phyloP scores from a whole-genome alignment of 2,888 invertebrate species.

The Rhingia rostrata region DNA sequence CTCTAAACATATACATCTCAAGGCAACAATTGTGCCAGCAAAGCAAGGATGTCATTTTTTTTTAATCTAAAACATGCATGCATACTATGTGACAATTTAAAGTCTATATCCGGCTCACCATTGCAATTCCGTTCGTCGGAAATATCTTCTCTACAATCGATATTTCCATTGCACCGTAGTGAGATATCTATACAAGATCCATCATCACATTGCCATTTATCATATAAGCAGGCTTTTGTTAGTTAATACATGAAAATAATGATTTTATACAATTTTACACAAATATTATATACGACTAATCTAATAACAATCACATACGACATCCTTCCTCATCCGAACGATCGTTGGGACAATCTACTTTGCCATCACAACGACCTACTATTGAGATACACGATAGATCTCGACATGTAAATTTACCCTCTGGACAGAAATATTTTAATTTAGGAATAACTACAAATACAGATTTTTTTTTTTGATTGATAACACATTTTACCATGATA shows the following conservation, averaged over 20 bases:
- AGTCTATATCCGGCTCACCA: constrained; percentile 78
- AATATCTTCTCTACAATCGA: constrained; percentile 88
- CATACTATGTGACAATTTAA: constrained; percentile 2
- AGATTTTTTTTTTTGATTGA: constrained; percentile 4
- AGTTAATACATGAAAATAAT: constrained; percentile 25
- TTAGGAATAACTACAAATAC: constrained; percentile 79
- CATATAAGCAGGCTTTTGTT: constrained; percentile 86
- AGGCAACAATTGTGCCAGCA: neutral
- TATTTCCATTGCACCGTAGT: constrained; percentile 86
- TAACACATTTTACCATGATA: constrained; percentile 36
- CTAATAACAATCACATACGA: constrained; percentile 84
- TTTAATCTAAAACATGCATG: neutral
- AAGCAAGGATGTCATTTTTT: neutral
- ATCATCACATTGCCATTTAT: constrained; percentile 90
- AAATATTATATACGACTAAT: constrained; percentile 9
- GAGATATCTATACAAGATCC: constrained; percentile 86
- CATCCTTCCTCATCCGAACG: constrained; percentile 86
- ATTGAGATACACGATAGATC: constrained; percentile 90
- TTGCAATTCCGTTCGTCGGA: constrained; percentile 89
- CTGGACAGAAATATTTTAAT: constrained; percentile 81
- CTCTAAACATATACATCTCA: no score
- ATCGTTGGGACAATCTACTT: constrained; percentile 88
- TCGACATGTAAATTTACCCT: constrained; percentile 87
- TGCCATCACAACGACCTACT: constrained; percentile 88
- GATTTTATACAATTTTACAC: constrained; percentile 28